These are phyloP conservation scores for Osmerus eperlanus DNA, from an alignment of 2,113 vertebrate genomes.

Conservation along the genomic window DNA sequence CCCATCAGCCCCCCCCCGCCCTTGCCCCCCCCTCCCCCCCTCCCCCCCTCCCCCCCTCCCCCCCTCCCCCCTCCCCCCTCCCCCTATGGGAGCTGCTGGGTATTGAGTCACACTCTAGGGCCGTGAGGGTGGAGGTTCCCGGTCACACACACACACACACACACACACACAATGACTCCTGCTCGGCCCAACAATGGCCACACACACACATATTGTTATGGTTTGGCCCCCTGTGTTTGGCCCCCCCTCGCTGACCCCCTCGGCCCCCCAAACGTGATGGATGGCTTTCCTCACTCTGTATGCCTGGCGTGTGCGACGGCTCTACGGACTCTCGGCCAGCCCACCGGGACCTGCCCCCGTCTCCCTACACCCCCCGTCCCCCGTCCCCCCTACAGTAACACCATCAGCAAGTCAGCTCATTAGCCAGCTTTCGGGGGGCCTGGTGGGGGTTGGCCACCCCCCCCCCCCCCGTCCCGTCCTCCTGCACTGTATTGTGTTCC, in stretches of 20 bases:
- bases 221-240: conserved; percentile 31
- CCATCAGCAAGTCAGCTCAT: conserved; percentile 45
- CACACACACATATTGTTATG: conserved; percentile 56
- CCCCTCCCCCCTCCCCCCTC: not conserved
- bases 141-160: conserved; percentile 22
- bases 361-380: conserved; percentile 40
- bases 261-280: conserved; percentile 49
- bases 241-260: conserved; percentile 2
- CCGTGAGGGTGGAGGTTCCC: conserved; percentile 45
- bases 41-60: conserved; percentile 2
- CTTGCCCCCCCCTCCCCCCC: not conserved
- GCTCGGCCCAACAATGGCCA: conserved; percentile 59
- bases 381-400: conserved; percentile 32
- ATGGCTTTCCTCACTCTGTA: conserved; percentile 62
- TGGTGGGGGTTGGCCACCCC: not conserved
- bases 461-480: not conserved
- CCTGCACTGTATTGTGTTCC: conserved; percentile 26
- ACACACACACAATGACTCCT: conserved; percentile 47
- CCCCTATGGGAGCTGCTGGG: conserved; percentile 23
- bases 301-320: conserved; percentile 53
- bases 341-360: conserved; percentile 54
- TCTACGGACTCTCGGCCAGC: conserved; percentile 33
- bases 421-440: conserved; percentile 9
- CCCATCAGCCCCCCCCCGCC: conserved; percentile 36
- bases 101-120: conserved; percentile 49